Conservation (phyloP, 1,140 invertebrate species). For the Drosophila lacteicornis region DNA sequence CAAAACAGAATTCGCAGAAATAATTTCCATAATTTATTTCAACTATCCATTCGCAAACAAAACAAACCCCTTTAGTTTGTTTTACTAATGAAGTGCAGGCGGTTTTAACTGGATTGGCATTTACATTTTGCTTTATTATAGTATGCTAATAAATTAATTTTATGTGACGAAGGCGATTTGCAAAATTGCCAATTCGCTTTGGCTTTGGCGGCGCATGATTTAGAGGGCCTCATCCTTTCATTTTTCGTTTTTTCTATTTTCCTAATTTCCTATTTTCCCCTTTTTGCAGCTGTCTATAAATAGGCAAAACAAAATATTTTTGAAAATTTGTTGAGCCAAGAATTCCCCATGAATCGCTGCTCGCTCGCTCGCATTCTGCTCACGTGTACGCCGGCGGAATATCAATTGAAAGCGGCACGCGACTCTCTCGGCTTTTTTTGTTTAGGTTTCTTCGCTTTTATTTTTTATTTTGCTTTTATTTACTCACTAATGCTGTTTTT, state of each 20-base stretch:
- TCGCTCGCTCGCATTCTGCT: constrained; percentile 33
- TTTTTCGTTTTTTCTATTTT: neutral
- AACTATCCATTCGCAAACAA: constrained; percentile 44
- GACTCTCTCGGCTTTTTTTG: constrained; percentile 56
- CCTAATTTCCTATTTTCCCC: constrained; percentile 4
- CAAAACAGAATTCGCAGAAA: constrained; percentile 61
- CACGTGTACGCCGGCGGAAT: constrained; percentile 46
- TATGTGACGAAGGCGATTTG: constrained; percentile 37
- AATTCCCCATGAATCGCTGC: constrained; percentile 44
- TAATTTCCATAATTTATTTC: constrained; percentile 66
- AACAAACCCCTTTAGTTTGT: constrained; percentile 64
- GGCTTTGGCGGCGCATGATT: constrained; percentile 32
- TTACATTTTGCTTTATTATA: constrained; percentile 8
- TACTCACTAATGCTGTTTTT: constrained; percentile 18
- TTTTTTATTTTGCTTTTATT: constrained; percentile 39
- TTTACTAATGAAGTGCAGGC: constrained; percentile 77
- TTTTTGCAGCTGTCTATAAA: constrained; percentile 24
- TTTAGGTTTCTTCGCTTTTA: constrained; percentile 26
- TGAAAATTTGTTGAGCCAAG: constrained; percentile 39
- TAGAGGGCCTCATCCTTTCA: constrained; percentile 24
- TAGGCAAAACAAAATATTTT: constrained; percentile 14
- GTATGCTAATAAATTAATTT: constrained; percentile 36
- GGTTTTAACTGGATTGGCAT: constrained; percentile 67
- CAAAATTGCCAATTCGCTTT: constrained; percentile 44
- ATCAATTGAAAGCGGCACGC: constrained; percentile 60